These are phyloP conservation scores for Cottoperca gobio DNA, from an alignment of 2,797 vertebrate species.

Conservation along the genomic window DNA sequence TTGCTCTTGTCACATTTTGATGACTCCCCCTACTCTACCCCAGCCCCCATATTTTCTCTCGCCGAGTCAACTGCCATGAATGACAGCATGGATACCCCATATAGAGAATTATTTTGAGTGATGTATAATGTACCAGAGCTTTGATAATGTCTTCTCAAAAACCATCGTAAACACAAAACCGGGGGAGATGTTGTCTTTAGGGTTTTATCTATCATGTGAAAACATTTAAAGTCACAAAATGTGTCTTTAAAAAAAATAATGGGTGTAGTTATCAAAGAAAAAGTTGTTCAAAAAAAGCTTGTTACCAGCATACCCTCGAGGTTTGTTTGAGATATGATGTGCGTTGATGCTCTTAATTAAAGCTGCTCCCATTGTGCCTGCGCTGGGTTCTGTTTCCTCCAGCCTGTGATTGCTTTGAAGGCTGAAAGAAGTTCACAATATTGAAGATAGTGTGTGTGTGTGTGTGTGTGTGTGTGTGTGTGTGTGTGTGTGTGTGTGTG, in stretches of 20 bases:
- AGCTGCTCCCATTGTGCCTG: conserved; percentile 78
- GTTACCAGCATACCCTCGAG: conserved; percentile 70
- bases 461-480: conserved; percentile 33
- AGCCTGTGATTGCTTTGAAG: conserved; percentile 74
- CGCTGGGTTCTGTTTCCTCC: conserved; percentile 68
- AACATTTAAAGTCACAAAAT: conserved; percentile 60
- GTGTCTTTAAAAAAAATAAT: conserved; percentile 58
- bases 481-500: conserved; percentile 30
- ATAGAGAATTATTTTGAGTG: conserved; percentile 83
- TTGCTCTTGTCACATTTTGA: conserved; percentile 98
- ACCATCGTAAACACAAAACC: conserved; percentile 48
- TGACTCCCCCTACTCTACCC: conserved; percentile 82
- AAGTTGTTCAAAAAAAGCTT: conserved; percentile 72
- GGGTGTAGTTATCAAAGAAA: conserved; percentile 69
- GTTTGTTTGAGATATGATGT: conserved; percentile 73
- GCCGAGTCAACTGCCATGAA: conserved; percentile 81
- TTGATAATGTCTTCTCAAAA: conserved; percentile 55
- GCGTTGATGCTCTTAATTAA: conserved; percentile 82
- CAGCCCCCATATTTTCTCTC: conserved; percentile 77
- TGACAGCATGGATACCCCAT: conserved; percentile 83
- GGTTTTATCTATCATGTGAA: conserved; percentile 47
- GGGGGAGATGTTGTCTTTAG: conserved; percentile 32
- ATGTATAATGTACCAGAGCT: conserved; percentile 67
- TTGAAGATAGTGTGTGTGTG: conserved; percentile 50
- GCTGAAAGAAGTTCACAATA: conserved; percentile 76